Evolutionary conservation across 2,888 invertebrate species (phyloP).

Genomic region (Hermaeophaga mercurialis): DNA sequence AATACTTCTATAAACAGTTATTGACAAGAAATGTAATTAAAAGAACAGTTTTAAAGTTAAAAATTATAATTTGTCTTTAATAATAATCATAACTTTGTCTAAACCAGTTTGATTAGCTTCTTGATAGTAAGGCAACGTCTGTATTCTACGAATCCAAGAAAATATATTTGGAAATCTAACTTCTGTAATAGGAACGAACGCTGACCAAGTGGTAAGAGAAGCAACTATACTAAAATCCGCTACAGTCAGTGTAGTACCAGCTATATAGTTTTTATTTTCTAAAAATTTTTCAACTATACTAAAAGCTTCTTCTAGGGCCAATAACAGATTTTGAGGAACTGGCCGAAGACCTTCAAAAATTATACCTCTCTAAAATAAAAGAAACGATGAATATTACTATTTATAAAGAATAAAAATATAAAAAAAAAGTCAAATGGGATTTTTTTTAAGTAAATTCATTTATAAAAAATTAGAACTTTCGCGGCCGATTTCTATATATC

Average conservation of each 20-base stretch:
- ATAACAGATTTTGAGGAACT: neutral
- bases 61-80: slow-evolving; percentile 9
- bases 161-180: slow-evolving; percentile 38
- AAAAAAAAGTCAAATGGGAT: too few relatives aligned
- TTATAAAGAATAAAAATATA: too few relatives aligned
- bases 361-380: neutral
- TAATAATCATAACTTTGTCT: neutral
- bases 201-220: neutral
- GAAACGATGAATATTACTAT: too few relatives aligned
- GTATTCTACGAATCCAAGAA: slow-evolving; percentile 53
- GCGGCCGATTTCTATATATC: too few relatives aligned
- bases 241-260: slow-evolving; percentile 8
- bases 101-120: slow-evolving; percentile 21
- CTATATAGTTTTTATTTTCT: neutral
- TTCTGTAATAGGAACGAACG: slow-evolving; percentile 30
- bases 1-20: too few relatives aligned
- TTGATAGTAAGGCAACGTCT: slow-evolving; percentile 47
- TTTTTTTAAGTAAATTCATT: too few relatives aligned
- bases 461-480: too few relatives aligned
- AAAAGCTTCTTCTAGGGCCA: slow-evolving; percentile 6
- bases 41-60: too few relatives aligned
- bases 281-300: slow-evolving; percentile 8
- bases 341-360: neutral
- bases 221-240: slow-evolving; percentile 15
- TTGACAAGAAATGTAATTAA: too few relatives aligned